Evolutionary conservation across 2,888 invertebrate species (phyloP).

Genomic region (Plagodis dolabraria): DNA sequence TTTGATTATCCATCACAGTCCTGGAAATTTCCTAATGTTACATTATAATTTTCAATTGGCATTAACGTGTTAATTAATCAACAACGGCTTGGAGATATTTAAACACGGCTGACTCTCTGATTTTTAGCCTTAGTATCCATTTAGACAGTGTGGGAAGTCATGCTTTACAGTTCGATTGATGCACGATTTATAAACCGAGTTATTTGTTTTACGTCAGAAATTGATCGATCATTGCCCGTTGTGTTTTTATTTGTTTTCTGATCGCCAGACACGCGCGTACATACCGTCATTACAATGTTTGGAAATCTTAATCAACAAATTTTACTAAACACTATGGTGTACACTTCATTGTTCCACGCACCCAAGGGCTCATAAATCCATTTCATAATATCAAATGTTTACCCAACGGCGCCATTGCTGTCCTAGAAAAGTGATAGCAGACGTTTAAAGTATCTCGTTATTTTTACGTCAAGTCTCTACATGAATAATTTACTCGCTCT

Average conservation of each 20-base stretch:
- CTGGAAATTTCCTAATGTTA: no score
- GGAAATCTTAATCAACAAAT: constrained; percentile 38
- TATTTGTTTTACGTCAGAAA: constrained; percentile 80
- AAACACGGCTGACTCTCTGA: constrained; percentile 10
- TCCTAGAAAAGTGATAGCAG: constrained; percentile 41
- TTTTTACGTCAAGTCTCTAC: constrained; percentile 37
- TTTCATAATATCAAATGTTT: constrained; percentile 45
- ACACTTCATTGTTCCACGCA: constrained; percentile 26
- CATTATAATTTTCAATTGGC: neutral
- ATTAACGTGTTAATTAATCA: constrained; percentile 1
- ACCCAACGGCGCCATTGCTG: constrained; percentile 46
- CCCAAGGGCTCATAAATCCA: constrained; percentile 31
- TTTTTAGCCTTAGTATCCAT: constrained; percentile 28
- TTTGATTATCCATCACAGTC: no score
- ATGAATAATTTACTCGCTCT: constrained; percentile 47
- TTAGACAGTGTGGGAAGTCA: constrained; percentile 51
- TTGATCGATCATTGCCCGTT: constrained; percentile 76
- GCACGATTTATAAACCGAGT: constrained; percentile 67
- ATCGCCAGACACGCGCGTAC: constrained; percentile 46
- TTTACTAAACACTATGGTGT: constrained; percentile 20
- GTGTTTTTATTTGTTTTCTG: constrained; percentile 65
- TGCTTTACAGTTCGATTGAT: constrained; percentile 55
- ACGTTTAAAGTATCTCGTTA: constrained; percentile 45
- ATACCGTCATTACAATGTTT: constrained; percentile 34
- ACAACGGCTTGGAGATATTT: neutral